These are phyloP conservation scores for Crotalus viridis DNA, from an alignment of 2,113 vertebrate genomes.

Conservation along the genomic window DNA sequence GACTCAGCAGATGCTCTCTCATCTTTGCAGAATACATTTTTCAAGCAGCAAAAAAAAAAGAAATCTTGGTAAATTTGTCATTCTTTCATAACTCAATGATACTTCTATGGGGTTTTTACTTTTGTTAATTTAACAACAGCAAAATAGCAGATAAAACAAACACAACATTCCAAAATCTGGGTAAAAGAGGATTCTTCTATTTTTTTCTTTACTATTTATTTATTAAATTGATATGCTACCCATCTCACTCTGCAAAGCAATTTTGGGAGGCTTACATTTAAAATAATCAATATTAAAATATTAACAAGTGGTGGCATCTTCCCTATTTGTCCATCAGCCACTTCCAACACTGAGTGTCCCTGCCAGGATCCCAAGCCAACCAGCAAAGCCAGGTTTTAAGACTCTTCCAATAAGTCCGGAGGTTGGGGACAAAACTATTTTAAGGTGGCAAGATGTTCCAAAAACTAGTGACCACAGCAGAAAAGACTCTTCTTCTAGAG, in stretches of 20 bases:
- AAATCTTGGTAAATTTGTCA: background rate
- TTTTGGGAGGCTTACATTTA: background rate
- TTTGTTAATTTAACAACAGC: background rate
- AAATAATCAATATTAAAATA: background rate
- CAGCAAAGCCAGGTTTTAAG: background rate
- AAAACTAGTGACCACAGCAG: background rate
- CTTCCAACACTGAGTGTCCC: background rate
- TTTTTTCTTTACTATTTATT: background rate
- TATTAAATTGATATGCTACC: background rate
- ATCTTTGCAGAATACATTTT: background rate
- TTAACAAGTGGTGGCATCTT: background rate
- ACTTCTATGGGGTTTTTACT: background rate
- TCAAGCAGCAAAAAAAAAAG: background rate
- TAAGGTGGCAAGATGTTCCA: background rate
- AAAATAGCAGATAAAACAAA: background rate
- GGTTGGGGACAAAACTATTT: background rate
- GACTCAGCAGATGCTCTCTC: conserved; percentile 4
- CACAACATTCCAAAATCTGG: background rate
- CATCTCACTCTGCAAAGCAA: background rate
- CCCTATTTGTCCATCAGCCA: background rate
- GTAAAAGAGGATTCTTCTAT: background rate
- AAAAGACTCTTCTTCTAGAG: background rate
- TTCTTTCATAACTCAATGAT: background rate
- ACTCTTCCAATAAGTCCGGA: background rate
- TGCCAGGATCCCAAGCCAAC: background rate